phyloP scores from a whole-genome alignment of 2,113 vertebrate genomes.

The Notechis scutatus region DNA sequence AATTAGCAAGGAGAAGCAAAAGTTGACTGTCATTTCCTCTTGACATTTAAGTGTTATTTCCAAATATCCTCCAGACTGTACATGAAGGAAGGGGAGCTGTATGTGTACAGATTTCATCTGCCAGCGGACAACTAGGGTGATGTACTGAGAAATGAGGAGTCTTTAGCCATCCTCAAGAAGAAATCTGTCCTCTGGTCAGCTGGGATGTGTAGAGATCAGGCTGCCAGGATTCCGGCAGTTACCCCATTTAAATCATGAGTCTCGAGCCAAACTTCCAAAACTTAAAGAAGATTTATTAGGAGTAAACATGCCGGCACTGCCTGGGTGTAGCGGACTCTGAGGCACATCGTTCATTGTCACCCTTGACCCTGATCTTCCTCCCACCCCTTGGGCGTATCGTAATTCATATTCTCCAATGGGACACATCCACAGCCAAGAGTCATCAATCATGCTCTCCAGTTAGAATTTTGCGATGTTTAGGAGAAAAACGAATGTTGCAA shows the following conservation, averaged over 20 bases:
- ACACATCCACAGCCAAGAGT: too few relatives aligned
- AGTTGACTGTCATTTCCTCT: not conserved
- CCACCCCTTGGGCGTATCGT: not conserved
- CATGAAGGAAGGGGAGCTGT: not conserved
- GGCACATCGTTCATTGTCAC: too few relatives aligned
- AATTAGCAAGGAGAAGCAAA: not conserved
- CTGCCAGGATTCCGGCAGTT: too few relatives aligned
- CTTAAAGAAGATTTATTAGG: too few relatives aligned
- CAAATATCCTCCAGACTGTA: not conserved
- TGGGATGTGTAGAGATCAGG: not conserved
- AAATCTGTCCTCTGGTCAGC: not conserved
- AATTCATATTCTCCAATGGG: too few relatives aligned
- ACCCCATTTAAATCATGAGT: too few relatives aligned
- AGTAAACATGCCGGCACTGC: too few relatives aligned
- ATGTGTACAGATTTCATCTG: not conserved
- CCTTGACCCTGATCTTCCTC: too few relatives aligned
- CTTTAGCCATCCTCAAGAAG: not conserved
- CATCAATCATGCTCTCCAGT: too few relatives aligned
- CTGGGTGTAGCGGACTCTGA: too few relatives aligned
- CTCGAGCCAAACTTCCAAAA: too few relatives aligned
- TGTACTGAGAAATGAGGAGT: not conserved
- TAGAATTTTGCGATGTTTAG: not conserved
- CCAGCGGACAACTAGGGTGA: not conserved
- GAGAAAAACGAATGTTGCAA: not conserved
- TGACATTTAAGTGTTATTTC: not conserved